A percentile compares a stretch with the other conserved stretches of the same genome.
These are phyloP conservation scores for Pinctada fucata DNA, from an alignment of 2,888 invertebrate genomes.

Conservation along the genomic window DNA sequence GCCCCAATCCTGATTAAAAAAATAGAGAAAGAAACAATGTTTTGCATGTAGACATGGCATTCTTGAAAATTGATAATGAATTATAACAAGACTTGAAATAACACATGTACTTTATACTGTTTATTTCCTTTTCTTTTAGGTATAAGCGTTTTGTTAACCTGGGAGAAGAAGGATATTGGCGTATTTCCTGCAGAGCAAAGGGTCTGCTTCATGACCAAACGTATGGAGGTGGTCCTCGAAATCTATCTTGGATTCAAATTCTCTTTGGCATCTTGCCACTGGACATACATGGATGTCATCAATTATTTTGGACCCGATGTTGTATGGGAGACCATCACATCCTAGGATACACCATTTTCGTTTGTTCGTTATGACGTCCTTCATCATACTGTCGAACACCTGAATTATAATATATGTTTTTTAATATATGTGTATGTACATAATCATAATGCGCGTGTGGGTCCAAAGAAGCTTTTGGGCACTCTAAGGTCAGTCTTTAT, in stretches of 20 bases:
- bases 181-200: conserved; percentile 12
- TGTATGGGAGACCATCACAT: conserved; percentile 19
- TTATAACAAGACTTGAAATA: not conserved
- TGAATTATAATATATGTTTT: too few species aligned
- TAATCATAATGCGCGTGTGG: too few species aligned
- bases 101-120: not conserved
- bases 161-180: conserved; percentile 12
- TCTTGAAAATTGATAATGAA: too few species aligned
- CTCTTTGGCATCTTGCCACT: not conserved
- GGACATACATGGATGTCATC: conserved; percentile 1
- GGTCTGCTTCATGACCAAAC: not conserved
- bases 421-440: too few species aligned
- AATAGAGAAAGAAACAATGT: not conserved
- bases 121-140: too few species aligned
- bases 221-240: not conserved
- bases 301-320: conserved; percentile 3
- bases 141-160: too few species aligned
- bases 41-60: too few species aligned
- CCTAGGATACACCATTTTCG: conserved; percentile 2
- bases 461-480: too few species aligned
- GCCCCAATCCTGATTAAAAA: conserved; percentile 30
- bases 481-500: too few species aligned
- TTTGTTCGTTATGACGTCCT: too few species aligned
- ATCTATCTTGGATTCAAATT: not conserved
- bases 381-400: too few species aligned